phyloP scores from a whole-genome alignment of 2,888 invertebrate genomes.

The Sminthurinus aureus region DNA sequence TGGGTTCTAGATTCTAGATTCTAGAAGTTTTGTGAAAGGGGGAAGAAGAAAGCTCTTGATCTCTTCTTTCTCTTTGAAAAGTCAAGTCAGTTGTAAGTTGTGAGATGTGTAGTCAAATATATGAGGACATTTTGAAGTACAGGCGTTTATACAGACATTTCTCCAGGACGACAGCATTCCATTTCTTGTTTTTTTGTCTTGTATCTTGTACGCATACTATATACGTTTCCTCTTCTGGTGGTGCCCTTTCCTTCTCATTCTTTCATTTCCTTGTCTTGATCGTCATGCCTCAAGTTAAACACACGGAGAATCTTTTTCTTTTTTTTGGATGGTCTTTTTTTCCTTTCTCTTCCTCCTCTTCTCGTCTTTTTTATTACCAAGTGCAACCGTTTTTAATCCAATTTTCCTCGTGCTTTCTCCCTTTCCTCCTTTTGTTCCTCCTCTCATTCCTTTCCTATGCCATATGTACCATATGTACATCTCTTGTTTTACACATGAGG shows the following conservation, averaged over 20 bases:
- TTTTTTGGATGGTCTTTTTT: not conserved
- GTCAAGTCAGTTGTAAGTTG: too few relatives aligned
- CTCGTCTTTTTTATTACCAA: not conserved
- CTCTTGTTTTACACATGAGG: not conserved
- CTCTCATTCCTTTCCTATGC: not conserved
- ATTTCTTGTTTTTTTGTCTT: not conserved
- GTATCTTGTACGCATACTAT: not conserved
- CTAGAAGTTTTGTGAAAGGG: too few relatives aligned
- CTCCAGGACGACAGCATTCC: not conserved
- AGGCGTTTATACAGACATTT: not conserved
- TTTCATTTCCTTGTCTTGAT: not conserved
- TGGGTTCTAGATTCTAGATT: too few relatives aligned
- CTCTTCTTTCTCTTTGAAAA: too few relatives aligned
- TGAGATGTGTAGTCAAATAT: not conserved
- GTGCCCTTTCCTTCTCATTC: not conserved
- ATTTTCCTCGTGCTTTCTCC: not conserved
- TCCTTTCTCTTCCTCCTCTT: not conserved
- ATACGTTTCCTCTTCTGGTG: not conserved
- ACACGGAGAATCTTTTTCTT: slow-evolving; percentile 8
- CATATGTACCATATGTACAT: not conserved
- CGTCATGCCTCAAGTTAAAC: slow-evolving; percentile 3
- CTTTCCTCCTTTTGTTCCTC: not conserved
- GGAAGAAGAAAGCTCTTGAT: too few relatives aligned
- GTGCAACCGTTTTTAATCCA: slow-evolving; percentile 12
- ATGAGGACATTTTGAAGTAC: not conserved